phyloP scores from a whole-genome alignment of 2,888 invertebrate species.

The Halictus ligatus region DNA sequence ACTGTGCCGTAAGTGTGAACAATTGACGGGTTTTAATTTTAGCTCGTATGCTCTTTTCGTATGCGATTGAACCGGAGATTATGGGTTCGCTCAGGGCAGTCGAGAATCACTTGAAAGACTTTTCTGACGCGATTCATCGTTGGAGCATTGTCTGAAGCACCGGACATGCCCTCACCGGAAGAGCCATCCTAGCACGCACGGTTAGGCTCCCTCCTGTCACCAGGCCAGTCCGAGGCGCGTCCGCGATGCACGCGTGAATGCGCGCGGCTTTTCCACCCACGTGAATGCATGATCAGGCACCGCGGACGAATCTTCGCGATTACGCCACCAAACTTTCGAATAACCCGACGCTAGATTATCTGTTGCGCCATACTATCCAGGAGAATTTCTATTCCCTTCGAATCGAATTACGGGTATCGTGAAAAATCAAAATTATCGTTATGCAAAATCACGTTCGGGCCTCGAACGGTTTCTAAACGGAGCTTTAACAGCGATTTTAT shows the following conservation, averaged over 20 bases:
- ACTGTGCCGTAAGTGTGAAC: too few relatives aligned
- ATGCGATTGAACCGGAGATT: not conserved
- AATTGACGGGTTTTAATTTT: too few relatives aligned
- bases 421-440: not conserved
- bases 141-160: slow-evolving; percentile 67
- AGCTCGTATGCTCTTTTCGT: too few relatives aligned
- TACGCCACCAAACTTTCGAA: slow-evolving; percentile 27
- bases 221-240: slow-evolving; percentile 56
- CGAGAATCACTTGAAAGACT: slow-evolving; percentile 54
- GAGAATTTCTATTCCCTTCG: not conserved
- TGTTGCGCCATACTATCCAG: slow-evolving; percentile 4
- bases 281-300: slow-evolving; percentile 21
- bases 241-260: slow-evolving; percentile 59
- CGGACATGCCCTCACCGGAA: slow-evolving; percentile 79
- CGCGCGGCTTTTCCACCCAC: slow-evolving; percentile 58
- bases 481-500: not conserved
- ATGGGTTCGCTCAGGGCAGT: slow-evolving; percentile 2
- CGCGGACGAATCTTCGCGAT: slow-evolving; percentile 36
- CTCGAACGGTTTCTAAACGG: not conserved
- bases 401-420: not conserved
- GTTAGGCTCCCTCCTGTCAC: slow-evolving; percentile 50
- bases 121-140: slow-evolving; percentile 56
- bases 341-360: not conserved
- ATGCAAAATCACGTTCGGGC: not conserved
- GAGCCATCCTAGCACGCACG: slow-evolving; percentile 71